Percentiles rank a stretch among this genome's conserved stretches.
Evolutionary conservation across 2,888 invertebrate genomes (phyloP).

Genomic region (Periphyllus acericola): DNA sequence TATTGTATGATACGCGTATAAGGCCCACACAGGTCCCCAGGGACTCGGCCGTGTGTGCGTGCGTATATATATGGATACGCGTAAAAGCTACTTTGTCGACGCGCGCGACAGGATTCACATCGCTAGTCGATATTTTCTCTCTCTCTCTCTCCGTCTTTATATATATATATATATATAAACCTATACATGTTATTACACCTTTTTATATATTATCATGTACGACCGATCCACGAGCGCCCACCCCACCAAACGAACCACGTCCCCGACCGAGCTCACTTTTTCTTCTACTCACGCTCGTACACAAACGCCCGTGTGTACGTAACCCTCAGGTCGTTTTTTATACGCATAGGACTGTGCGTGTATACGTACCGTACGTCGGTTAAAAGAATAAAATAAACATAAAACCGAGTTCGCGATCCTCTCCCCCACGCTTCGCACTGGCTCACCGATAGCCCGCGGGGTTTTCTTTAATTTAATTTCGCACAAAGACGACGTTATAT

Average conservation of each 20-base stretch:
- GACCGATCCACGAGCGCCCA: slow-evolving; percentile 13
- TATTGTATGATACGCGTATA: background rate
- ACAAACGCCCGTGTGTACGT: background rate
- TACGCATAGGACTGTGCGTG: background rate
- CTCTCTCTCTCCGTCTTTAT: background rate
- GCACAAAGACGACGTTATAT: background rate
- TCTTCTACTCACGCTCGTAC: background rate
- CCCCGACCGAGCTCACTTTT: background rate
- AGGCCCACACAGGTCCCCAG: background rate
- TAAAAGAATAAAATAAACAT: background rate
- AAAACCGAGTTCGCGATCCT: slow-evolving; percentile 17
- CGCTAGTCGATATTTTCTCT: slow-evolving; percentile 46
- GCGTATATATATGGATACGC: background rate
- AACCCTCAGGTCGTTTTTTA: slow-evolving; percentile 40
- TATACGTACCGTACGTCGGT: background rate
- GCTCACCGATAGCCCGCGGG: background rate
- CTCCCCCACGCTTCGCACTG: background rate
- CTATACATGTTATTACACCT: background rate
- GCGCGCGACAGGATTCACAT: slow-evolving; percentile 41
- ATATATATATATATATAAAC: too few species aligned
- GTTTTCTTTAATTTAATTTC: slow-evolving; percentile 34
- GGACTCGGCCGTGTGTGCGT: background rate
- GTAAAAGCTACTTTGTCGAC: slow-evolving; percentile 56
- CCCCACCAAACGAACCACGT: background rate
- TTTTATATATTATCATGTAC: slow-evolving; percentile 1